A percentile compares a stretch with the other conserved stretches of the same genome.
Conservation (phyloP, 1,140 invertebrate species). For the Panulirus ornatus region DNA sequence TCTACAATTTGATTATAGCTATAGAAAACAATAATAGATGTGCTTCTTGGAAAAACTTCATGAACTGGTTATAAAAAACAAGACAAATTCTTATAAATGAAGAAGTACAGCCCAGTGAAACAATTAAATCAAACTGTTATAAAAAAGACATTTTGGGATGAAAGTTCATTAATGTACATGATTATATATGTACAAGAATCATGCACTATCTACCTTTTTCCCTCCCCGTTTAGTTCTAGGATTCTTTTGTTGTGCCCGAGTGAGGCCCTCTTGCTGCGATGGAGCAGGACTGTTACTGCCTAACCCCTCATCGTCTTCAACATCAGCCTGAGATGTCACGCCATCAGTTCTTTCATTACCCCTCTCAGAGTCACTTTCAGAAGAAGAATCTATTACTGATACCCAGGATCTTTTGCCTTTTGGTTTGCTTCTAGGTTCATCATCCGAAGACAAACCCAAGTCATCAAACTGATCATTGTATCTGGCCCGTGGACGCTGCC, state of each 20-base stretch:
- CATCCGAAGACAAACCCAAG: slow-evolving; percentile 56
- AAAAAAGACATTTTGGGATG: too few relatives aligned
- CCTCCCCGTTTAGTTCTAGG: slow-evolving; percentile 52
- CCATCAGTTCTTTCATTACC: slow-evolving; percentile 32
- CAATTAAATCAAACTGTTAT: too few relatives aligned
- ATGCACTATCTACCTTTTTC: slow-evolving; percentile 40
- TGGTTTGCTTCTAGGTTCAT: slow-evolving; percentile 47
- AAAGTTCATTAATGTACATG: too few relatives aligned
- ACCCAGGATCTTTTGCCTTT: slow-evolving; percentile 38
- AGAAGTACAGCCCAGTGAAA: too few relatives aligned
- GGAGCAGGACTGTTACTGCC: slow-evolving; percentile 33
- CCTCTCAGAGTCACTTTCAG: slow-evolving; percentile 58
- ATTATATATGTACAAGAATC: neutral
- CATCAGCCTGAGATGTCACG: slow-evolving; percentile 1
- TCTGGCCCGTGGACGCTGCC: slow-evolving; percentile 55
- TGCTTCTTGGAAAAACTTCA: too few relatives aligned
- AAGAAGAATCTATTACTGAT: slow-evolving; percentile 25
- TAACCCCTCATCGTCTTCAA: slow-evolving; percentile 36
- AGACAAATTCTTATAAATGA: too few relatives aligned
- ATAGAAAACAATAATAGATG: too few relatives aligned
- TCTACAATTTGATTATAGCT: too few relatives aligned
- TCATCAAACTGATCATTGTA: slow-evolving; percentile 60
- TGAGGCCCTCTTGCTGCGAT: slow-evolving; percentile 12
- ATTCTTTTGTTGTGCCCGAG: slow-evolving; percentile 57
- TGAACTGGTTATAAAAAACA: too few relatives aligned